Evolutionary conservation across 1,140 invertebrate genomes (phyloP).

Genomic region (Leptopilina boulardi): DNA sequence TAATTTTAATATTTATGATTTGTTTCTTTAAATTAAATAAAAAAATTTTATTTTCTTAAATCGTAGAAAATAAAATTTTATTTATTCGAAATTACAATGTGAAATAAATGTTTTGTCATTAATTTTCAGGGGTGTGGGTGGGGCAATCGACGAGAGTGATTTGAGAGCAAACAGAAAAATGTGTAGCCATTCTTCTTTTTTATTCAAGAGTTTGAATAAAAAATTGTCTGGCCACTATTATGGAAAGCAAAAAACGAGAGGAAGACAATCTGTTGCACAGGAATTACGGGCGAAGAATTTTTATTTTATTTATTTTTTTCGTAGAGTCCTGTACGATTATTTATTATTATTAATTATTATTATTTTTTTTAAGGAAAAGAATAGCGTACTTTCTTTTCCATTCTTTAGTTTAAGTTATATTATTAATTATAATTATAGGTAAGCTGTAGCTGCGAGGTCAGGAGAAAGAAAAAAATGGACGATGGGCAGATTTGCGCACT

Average conservation of each 20-base stretch:
- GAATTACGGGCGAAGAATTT: slow-evolving; percentile 1
- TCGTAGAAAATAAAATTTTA: too few species aligned
- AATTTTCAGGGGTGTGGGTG: not conserved
- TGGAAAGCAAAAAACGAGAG: slow-evolving; percentile 2
- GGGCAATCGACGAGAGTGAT: slow-evolving; percentile 1
- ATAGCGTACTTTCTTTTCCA: slow-evolving; percentile 10
- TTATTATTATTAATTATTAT: not conserved
- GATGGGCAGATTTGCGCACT: slow-evolving; percentile 38
- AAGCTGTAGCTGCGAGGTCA: slow-evolving; percentile 30
- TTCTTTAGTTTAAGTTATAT: not conserved
- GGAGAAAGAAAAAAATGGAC: slow-evolving; percentile 32
- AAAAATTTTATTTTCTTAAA: too few species aligned
- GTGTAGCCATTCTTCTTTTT: not conserved
- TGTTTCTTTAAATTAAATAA: too few species aligned
- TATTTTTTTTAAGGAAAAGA: not conserved
- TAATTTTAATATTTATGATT: too few species aligned
- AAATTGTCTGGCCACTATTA: not conserved
- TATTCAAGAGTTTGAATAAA: slow-evolving; percentile 22
- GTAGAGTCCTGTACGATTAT: slow-evolving; percentile 11
- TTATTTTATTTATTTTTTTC: not conserved
- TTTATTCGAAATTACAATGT: too few species aligned
- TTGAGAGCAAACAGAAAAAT: not conserved
- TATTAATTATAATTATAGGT: slow-evolving; percentile 32
- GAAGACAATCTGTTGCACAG: slow-evolving; percentile 27
- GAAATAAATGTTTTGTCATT: not conserved